Evolutionary conservation across 2,113 vertebrate species (phyloP).

Genomic region (Pampusana beccarii): DNA sequence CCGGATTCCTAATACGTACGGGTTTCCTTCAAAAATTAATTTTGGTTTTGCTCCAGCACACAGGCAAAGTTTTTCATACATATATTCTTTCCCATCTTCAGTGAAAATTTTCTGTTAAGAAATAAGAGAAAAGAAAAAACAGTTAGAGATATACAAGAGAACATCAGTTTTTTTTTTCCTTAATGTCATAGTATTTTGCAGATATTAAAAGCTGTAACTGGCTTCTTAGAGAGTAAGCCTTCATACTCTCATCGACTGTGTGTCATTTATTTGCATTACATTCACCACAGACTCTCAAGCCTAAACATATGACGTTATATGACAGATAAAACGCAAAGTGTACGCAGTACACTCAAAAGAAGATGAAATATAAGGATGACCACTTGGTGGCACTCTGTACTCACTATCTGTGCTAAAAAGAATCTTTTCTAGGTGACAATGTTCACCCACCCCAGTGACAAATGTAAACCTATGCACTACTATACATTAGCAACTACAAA

Average conservation of each 20-base stretch:
- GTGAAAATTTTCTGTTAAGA: slow-evolving; percentile 83
- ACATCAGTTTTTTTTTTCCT: not conserved
- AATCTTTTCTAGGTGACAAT: fast-evolving
- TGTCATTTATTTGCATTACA: not conserved
- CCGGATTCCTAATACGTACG: slow-evolving; percentile 89
- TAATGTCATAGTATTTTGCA: not conserved
- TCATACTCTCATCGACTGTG: not conserved
- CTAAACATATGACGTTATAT: not conserved
- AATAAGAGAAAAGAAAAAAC: not conserved
- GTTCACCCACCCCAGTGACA: not conserved
- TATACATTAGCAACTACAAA: not conserved
- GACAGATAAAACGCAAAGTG: not conserved
- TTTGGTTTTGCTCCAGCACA: slow-evolving; percentile 92
- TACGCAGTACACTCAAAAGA: not conserved
- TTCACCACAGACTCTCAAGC: not conserved
- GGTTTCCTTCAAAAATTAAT: slow-evolving; percentile 82
- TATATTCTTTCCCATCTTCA: slow-evolving; percentile 77
- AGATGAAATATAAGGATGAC: not conserved
- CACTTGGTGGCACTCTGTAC: slow-evolving; percentile 15
- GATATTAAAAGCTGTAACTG: not conserved
- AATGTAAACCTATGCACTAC: not conserved
- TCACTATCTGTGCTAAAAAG: not conserved
- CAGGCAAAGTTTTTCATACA: slow-evolving; percentile 89
- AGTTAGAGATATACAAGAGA: not conserved
- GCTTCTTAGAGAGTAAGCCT: not conserved